Percentiles rank a stretch among this genome's conserved stretches.
Evolutionary conservation across 2,797 vertebrate species (phyloP).

Genomic region (Muscicapa striata): DNA sequence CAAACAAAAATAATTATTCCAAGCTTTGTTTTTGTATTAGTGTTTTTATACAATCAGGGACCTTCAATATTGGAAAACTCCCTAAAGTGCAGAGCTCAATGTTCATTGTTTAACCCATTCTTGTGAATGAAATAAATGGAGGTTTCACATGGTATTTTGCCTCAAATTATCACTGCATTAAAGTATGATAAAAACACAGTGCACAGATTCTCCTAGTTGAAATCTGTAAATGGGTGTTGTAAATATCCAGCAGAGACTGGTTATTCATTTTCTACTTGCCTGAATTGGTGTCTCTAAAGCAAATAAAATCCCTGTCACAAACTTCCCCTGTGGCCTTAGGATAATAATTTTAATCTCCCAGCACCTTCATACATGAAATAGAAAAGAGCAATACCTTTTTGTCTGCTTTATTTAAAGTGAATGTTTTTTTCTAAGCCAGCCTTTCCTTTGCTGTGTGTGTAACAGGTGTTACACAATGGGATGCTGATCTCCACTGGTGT

Average conservation of each 20-base stretch:
- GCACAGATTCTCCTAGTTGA: background rate
- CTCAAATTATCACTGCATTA: background rate
- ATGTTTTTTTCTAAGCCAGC: background rate
- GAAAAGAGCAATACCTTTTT: background rate
- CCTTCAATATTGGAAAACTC: background rate
- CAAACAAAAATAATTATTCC: background rate
- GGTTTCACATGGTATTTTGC: rapidly evolving
- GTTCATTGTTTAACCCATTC: background rate
- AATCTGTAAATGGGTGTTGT: background rate
- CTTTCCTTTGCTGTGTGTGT: background rate
- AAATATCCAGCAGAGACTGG: background rate
- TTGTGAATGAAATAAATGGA: background rate
- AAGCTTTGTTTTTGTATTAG: background rate
- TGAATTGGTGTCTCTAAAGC: background rate
- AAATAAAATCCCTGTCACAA: background rate
- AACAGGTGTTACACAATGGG: background rate
- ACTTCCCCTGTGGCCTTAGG: background rate
- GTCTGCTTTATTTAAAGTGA: background rate
- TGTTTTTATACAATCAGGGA: background rate
- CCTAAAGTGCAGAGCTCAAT: background rate
- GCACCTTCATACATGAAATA: background rate
- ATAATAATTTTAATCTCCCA: background rate
- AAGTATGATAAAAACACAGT: background rate
- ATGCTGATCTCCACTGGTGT: background rate
- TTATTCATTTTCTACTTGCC: background rate